Base-by-base conservation (phyloP, 1,140 invertebrate genomes). In the Lordiphosa mommai region DNA sequence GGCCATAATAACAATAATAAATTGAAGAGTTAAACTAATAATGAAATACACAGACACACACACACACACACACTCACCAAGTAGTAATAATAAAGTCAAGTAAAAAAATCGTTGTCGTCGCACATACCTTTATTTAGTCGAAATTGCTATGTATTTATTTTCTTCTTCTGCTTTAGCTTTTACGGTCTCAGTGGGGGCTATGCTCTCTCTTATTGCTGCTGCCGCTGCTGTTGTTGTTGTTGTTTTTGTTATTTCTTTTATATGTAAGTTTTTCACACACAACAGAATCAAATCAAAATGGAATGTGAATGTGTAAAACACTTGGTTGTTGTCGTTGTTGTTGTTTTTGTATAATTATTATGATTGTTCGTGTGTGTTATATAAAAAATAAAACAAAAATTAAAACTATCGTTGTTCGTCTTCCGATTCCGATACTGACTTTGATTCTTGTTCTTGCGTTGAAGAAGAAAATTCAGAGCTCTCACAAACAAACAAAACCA, bases 11-110 rank as follows among this genome's bases (percentile, higher is more conserved):
- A 82, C 61, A 82, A 80, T 79, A 82, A 82, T 84, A 82, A 82
- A 82, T 82, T 82, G 76, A 82, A 82, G 76, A 82, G 76, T 82
- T 82, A 76, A 76, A 82, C 77, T 80, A 80, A 80, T 80, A 80
- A 82, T 69, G 66, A 80, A 82, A 74, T 70, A 64, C 49, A 40
- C 34, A 48, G 12, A 58, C 44, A 44, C 34, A 30, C 16, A 32
- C 8, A 17, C 20, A 12, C 16, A 52, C 27, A 46, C 29, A 30
- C 29, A 46, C 29, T 0, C 29, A 8, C 29, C 50, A 53, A 67
- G 67, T 64, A 68, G 59, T 65, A 53, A 61, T 69, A 69, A 69
- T 69, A 68, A 69, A 68, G 64, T 68, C 61, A 64, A 64, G 59
- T 64, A 64, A 66, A 48, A 48, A 69, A 63, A 36, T 61, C 53